phyloP scores from a whole-genome alignment of 2,797 vertebrate genomes.

The Holocentrus rufus region DNA sequence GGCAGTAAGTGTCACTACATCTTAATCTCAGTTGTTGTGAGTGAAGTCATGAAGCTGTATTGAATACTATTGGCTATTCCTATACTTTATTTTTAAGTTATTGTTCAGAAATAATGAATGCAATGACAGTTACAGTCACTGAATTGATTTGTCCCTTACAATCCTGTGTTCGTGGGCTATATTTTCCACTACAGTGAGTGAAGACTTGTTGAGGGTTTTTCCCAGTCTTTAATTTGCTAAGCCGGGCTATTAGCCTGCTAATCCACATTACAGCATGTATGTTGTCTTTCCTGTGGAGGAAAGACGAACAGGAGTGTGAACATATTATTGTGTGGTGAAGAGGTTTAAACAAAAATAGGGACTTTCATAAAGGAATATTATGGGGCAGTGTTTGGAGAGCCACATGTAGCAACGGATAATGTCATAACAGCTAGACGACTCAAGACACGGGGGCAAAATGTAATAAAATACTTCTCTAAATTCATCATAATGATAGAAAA shows the following conservation, averaged over 20 bases:
- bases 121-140: not conserved
- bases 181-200: not conserved
- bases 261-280: constrained; percentile 53
- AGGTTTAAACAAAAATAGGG: not conserved
- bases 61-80: not conserved
- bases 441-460: no score
- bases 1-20: not conserved
- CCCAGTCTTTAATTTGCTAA: constrained; percentile 50
- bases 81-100: not conserved
- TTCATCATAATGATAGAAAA: no score
- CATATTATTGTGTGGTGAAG: not conserved
- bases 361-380: not conserved
- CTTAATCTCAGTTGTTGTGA: not conserved
- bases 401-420: no score
- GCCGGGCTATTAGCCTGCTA: constrained; percentile 46
- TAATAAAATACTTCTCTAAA: no score
- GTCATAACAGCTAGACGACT: no score
- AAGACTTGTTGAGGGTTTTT: constrained; percentile 28
- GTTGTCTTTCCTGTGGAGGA: constrained; percentile 13
- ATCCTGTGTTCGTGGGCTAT: not conserved
- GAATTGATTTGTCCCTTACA: not conserved
- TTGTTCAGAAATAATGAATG: not conserved
- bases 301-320: not conserved
- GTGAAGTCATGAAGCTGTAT: constrained; percentile 20
- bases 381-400: no score